Percentiles rank a stretch among this genome's conserved stretches.
Evolutionary conservation across 2,888 invertebrate genomes (phyloP).

Genomic region (Oegoconia quadripuncta): DNA sequence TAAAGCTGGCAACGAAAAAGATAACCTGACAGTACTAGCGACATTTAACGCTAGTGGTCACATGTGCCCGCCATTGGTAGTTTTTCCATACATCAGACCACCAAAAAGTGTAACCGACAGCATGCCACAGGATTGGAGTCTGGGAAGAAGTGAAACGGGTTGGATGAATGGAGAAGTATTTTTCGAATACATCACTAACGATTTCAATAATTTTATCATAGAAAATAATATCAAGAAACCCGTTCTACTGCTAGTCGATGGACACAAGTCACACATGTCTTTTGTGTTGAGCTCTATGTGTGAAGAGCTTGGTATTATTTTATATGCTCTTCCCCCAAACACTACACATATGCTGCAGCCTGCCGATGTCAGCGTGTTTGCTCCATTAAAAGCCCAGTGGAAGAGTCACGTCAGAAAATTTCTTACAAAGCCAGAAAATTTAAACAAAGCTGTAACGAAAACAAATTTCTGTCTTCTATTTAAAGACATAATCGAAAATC

Average conservation of each 20-base stretch:
- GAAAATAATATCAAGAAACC: conserved; percentile 18
- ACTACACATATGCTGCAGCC: conserved; percentile 15
- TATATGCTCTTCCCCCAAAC: conserved; percentile 20
- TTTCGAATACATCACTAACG: not conserved
- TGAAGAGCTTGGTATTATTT: conserved; percentile 18
- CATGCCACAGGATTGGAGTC: not conserved
- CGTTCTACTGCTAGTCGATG: conserved; percentile 25
- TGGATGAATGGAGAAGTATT: conserved; percentile 1
- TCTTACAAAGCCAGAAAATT: conserved; percentile 17
- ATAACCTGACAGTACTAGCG: conserved; percentile 1
- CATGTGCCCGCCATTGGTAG: not conserved
- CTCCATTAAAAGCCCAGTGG: conserved; percentile 19
- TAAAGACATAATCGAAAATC: conserved; percentile 7
- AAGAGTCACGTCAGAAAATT: conserved; percentile 14
- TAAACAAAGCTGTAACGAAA: conserved; percentile 15
- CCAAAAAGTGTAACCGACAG: not conserved
- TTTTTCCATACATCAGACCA: not conserved
- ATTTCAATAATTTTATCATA: not conserved
- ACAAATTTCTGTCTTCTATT: conserved; percentile 19
- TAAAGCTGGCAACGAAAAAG: conserved; percentile 6
- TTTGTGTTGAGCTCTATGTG: conserved; percentile 20
- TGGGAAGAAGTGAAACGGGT: not conserved
- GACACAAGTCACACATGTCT: conserved; percentile 27
- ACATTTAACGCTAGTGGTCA: not conserved
- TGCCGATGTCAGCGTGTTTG: conserved; percentile 23